phyloP scores from a whole-genome alignment of 2,888 invertebrate genomes.

The Drosophila helvetica region DNA sequence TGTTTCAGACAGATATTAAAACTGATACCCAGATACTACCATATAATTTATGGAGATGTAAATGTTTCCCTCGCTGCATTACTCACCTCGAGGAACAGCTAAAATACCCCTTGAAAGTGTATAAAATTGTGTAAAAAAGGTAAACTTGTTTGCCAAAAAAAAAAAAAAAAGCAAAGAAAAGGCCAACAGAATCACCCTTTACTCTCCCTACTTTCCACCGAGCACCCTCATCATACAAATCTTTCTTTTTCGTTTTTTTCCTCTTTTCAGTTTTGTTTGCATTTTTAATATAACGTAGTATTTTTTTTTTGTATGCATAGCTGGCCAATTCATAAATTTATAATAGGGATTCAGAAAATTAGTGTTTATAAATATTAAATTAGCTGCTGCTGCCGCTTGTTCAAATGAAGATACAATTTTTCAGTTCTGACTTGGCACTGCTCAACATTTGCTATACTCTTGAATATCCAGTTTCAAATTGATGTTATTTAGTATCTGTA shows the following conservation, averaged over 20 bases:
- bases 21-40: too few species aligned
- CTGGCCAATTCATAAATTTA: conserved; percentile 51
- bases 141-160: conserved; percentile 50
- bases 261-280: conserved; percentile 59
- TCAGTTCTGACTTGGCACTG: conserved; percentile 4
- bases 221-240: background rate
- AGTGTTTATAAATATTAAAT: conserved; percentile 67
- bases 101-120: background rate
- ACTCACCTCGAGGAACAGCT: too few species aligned
- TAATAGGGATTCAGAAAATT: conserved; percentile 40
- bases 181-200: conserved; percentile 24
- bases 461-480: conserved; percentile 27
- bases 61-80: background rate
- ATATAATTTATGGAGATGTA: background rate
- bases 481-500: background rate
- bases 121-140: conserved; percentile 28
- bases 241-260: conserved; percentile 7
- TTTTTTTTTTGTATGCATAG: conserved; percentile 46
- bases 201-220: background rate
- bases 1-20: too few species aligned
- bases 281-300: conserved; percentile 61
- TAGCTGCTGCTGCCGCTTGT: conserved; percentile 39
- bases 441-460: conserved; percentile 17
- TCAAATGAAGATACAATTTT: conserved; percentile 52
- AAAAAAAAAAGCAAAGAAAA: conserved; percentile 15